phyloP scores from a whole-genome alignment of 2,113 vertebrate genomes.

The Mustela nigripes region DNA sequence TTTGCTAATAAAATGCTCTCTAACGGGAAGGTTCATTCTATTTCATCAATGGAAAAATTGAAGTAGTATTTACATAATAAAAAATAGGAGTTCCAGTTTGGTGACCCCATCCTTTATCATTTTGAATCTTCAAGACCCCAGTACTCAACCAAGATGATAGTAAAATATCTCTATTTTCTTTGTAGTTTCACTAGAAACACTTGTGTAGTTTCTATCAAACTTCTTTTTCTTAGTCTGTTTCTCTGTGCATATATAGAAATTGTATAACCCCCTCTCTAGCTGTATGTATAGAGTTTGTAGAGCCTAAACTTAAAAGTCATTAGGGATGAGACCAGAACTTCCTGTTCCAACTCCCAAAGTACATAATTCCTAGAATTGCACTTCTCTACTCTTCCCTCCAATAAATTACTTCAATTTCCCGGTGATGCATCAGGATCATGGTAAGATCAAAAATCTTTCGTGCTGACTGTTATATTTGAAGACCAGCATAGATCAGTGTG shows the following conservation, averaged over 20 bases:
- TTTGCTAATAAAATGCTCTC: conserved; percentile 43
- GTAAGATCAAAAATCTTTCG: not conserved
- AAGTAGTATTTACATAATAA: conserved; percentile 21
- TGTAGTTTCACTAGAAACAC: not conserved
- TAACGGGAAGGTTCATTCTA: not conserved
- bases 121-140: not conserved
- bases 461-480: not conserved
- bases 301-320: not conserved
- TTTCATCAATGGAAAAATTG: not conserved
- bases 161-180: not conserved
- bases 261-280: not conserved
- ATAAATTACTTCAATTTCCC: not conserved
- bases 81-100: not conserved
- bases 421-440: not conserved
- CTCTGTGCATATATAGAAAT: not conserved
- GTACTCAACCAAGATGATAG: not conserved
- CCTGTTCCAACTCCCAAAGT: not conserved
- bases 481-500: not conserved
- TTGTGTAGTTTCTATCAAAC: not conserved
- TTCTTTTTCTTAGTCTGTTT: not conserved
- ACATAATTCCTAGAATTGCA: not conserved
- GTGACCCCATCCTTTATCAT: not conserved
- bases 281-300: not conserved
- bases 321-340: not conserved
- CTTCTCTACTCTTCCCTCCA: not conserved